A percentile compares a stretch with the other conserved stretches of the same genome.
Evolutionary conservation across 1,140 invertebrate species (phyloP).

Genomic region (Ptiloglossa arizonensis): DNA sequence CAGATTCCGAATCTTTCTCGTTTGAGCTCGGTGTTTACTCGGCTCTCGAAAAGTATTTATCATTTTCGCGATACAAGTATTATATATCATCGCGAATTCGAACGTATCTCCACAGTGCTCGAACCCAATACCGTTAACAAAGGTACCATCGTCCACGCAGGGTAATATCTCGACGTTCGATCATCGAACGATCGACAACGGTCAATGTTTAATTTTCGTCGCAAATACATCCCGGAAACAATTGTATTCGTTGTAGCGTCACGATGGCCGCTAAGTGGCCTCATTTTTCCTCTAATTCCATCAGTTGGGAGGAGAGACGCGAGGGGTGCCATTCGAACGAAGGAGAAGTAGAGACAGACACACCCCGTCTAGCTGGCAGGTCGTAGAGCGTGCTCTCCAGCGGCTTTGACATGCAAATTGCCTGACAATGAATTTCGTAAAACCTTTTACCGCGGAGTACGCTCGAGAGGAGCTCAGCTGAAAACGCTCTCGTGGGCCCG

Average conservation of each 20-base stretch:
- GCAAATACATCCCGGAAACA: constrained; percentile 18
- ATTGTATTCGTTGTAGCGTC: constrained; percentile 34
- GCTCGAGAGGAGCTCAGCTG: constrained; percentile 53
- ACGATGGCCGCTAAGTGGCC: constrained; percentile 69
- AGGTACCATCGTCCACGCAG: too few species aligned
- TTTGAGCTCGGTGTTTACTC: too few species aligned
- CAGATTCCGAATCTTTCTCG: too few species aligned
- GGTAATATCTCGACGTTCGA: too few species aligned
- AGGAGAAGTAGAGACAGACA: constrained; percentile 57
- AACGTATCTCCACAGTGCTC: too few species aligned
- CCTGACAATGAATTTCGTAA: constrained; percentile 81
- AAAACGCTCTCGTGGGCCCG: constrained; percentile 54
- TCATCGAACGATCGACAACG: too few species aligned
- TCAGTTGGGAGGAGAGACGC: constrained; percentile 65
- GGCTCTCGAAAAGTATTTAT: too few species aligned
- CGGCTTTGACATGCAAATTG: constrained; percentile 81
- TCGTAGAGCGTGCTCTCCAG: constrained; percentile 64
- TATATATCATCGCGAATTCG: too few species aligned
- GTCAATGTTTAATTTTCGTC: background rate
- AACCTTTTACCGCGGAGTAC: constrained; percentile 80
- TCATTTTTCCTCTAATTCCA: constrained; percentile 76
- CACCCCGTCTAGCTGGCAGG: constrained; percentile 53
- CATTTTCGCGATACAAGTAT: too few species aligned
- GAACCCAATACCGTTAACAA: too few species aligned
- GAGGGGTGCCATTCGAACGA: constrained; percentile 56